Percentiles rank a stretch among this genome's conserved stretches.
phyloP scores from a whole-genome alignment of 92 coral and sea anemone genomes.

The Muricea muricata region DNA sequence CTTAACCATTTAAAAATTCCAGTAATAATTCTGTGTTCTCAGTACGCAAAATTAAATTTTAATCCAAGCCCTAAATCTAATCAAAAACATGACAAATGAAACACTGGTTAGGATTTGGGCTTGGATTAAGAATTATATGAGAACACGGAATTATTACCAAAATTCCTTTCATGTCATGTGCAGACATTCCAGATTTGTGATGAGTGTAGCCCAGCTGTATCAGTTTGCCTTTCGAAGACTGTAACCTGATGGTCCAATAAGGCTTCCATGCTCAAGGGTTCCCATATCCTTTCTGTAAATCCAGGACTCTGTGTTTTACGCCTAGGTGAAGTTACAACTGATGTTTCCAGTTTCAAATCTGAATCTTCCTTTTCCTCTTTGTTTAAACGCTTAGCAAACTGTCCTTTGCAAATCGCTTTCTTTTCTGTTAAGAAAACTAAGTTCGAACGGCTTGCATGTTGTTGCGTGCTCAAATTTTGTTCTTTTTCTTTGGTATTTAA shows the following conservation, averaged over 20 bases:
- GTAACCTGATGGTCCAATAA: constrained; percentile 76
- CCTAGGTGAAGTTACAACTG: constrained; percentile 73
- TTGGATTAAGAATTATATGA: too few species aligned
- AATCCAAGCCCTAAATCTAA: too few species aligned
- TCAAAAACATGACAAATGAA: too few species aligned
- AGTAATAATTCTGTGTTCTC: too few species aligned
- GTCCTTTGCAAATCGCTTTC: constrained; percentile 84
- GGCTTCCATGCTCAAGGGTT: constrained; percentile 85
- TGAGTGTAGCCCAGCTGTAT: not conserved
- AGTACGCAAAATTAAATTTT: too few species aligned
- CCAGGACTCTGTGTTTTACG: constrained; percentile 57
- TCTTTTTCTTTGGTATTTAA: constrained; percentile 39
- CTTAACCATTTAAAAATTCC: too few species aligned
- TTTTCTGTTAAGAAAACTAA: constrained; percentile 84
- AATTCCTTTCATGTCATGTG: too few species aligned
- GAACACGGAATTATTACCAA: too few species aligned
- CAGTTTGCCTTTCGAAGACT: constrained; percentile 44
- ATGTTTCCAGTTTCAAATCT: constrained; percentile 62
- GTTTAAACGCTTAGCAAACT: constrained; percentile 84
- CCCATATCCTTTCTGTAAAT: constrained; percentile 68
- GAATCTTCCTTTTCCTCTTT: constrained; percentile 65
- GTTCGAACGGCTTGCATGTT: constrained; percentile 63
- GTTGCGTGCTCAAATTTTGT: constrained; percentile 6
- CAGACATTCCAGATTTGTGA: not conserved
- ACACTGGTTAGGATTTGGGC: too few species aligned